A percentile compares a stretch with the other conserved stretches of the same genome.
These are phyloP conservation scores for Caenorhabditis angaria DNA, from an alignment of 2,888 invertebrate species.

Conservation along the genomic window DNA sequence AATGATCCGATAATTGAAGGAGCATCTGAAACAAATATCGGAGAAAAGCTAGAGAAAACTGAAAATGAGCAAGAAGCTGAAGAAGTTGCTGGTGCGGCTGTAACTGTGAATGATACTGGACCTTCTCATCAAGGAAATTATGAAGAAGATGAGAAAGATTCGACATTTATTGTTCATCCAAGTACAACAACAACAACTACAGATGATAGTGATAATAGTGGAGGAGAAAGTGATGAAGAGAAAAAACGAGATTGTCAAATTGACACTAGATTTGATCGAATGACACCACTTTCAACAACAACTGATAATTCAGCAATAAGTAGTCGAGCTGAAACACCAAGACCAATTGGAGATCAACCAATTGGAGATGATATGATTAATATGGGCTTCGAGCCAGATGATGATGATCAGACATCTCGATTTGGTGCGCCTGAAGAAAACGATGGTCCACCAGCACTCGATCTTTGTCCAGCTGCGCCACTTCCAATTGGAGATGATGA, in stretches of 20 bases:
- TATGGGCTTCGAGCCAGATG: constrained; percentile 46
- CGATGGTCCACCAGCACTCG: constrained; percentile 11
- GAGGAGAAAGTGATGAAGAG: constrained; percentile 11
- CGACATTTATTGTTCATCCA: neutral
- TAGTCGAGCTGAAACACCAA: constrained; percentile 26
- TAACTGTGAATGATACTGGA: neutral
- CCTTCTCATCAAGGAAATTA: neutral
- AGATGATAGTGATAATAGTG: neutral
- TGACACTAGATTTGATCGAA: constrained; percentile 2
- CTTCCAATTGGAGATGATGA: neutral
- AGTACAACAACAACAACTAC: neutral
- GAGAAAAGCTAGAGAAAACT: constrained; percentile 11
- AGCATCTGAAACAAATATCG: constrained; percentile 1
- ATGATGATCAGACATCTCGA: constrained; percentile 11
- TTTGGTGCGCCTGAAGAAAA: constrained; percentile 12
- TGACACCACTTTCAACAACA: constrained; percentile 3
- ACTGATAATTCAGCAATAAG: constrained; percentile 6
- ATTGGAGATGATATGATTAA: constrained; percentile 29
- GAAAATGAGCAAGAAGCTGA: neutral
- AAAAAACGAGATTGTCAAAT: neutral
- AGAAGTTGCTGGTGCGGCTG: neutral
- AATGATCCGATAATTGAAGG: neutral
- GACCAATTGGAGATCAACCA: constrained; percentile 33
- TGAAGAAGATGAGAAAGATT: neutral
- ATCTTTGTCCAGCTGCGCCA: neutral